phyloP scores from a whole-genome alignment of 2,797 vertebrate species.

The Petrocephalus sullivani region DNA sequence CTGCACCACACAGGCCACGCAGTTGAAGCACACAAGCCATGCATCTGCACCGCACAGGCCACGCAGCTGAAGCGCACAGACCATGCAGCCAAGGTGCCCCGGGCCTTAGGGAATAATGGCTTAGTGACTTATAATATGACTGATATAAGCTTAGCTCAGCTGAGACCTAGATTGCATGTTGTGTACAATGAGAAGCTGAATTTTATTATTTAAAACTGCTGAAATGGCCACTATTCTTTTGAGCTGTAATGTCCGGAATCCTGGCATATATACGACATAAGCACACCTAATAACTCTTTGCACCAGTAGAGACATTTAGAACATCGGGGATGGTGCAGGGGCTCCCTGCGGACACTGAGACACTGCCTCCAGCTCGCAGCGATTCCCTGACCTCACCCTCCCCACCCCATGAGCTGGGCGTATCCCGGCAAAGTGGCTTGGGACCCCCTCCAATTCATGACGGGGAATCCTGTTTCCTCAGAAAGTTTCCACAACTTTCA shows the following conservation, averaged over 20 bases:
- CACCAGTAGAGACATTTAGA: not conserved
- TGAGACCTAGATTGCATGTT: not conserved
- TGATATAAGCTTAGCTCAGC: not conserved
- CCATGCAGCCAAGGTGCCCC: not conserved
- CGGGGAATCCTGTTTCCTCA: not conserved
- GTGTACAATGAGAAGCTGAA: not conserved
- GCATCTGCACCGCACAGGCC: too few species aligned
- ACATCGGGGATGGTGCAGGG: too few species aligned
- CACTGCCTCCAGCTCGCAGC: not conserved
- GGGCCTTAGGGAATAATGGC: not conserved
- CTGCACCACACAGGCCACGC: too few species aligned
- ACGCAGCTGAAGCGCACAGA: not conserved
- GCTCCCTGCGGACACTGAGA: not conserved
- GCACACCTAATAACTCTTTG: not conserved
- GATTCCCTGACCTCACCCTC: not conserved
- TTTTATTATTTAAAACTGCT: not conserved
- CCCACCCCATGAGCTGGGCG: not conserved
- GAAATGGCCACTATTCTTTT: not conserved
- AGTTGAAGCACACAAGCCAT: too few species aligned
- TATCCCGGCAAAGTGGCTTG: not conserved
- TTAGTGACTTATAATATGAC: not conserved
- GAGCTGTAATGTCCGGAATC: not conserved
- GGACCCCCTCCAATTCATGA: conserved; percentile 14
- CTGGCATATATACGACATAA: not conserved
- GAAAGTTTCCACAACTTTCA: not conserved